phyloP scores from a whole-genome alignment of 2,113 vertebrate species.

The Trichechus manatus region DNA sequence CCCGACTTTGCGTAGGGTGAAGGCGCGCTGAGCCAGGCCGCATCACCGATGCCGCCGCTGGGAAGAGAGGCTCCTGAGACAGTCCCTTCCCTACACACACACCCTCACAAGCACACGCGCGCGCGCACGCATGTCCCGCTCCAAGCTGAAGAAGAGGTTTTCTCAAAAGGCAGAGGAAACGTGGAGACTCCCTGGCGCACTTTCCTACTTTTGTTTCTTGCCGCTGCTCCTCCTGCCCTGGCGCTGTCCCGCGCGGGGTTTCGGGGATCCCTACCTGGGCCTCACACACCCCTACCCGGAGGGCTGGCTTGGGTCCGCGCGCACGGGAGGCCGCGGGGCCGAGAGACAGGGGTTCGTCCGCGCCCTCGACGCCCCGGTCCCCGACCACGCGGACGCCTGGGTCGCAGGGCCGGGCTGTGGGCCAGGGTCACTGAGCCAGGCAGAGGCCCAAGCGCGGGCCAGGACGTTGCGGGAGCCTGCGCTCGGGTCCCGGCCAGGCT shows the following conservation, averaged over 20 bases:
- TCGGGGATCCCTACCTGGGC: not conserved
- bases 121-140: accelerated
- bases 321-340: not conserved
- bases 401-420: not conserved
- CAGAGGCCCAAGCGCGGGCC: slow-evolving; percentile 50
- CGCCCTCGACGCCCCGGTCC: not conserved
- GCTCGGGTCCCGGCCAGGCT: not conserved
- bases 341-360: not conserved
- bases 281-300: not conserved
- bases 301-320: not conserved
- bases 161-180: not conserved
- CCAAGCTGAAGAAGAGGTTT: not conserved
- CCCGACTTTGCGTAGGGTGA: accelerated
- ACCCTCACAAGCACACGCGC: not conserved
- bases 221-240: not conserved
- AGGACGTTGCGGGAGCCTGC: not conserved
- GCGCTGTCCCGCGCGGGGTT: accelerated
- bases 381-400: not conserved
- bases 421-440: not conserved
- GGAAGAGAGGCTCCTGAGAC: not conserved
- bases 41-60: not conserved
- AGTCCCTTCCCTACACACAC: not conserved
- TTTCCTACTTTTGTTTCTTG: not conserved
- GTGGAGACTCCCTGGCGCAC: not conserved
- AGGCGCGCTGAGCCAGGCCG: accelerated